Conservation (phyloP, 2,113 vertebrate species). For the Mus spicilegus region DNA sequence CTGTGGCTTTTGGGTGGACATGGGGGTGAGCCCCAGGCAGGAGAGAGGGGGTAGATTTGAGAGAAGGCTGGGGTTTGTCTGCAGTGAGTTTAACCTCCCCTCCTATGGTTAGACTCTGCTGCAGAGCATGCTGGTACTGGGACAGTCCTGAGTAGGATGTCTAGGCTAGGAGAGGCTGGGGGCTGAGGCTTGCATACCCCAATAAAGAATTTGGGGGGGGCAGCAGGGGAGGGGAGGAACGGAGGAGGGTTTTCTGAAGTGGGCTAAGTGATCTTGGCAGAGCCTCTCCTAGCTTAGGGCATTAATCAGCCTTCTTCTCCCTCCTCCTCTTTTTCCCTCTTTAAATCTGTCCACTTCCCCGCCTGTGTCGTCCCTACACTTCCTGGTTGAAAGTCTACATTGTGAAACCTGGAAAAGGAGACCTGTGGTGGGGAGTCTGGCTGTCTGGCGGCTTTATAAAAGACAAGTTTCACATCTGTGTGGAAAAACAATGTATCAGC, state of each 20-base stretch:
- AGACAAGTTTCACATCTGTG: not conserved
- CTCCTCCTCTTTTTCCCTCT: not conserved
- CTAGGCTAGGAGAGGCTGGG: no score
- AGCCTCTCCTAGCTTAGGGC: not conserved
- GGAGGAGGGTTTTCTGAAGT: not conserved
- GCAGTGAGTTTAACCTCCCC: not conserved
- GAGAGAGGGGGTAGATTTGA: not conserved
- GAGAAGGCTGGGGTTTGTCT: not conserved
- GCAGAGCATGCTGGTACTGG: not conserved
- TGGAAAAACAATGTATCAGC: constrained; percentile 32
- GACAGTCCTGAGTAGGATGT: not conserved
- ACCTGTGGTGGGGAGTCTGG: not conserved
- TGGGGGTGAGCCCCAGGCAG: not conserved
- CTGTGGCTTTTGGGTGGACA: not conserved
- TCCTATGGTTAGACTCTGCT: not conserved
- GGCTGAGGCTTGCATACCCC: not conserved
- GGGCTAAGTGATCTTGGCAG: no score
- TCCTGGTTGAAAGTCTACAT: constrained; percentile 59
- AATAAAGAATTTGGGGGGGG: not conserved
- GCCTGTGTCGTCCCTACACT: not conserved
- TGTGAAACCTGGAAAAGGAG: constrained; percentile 24
- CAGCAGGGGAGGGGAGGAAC: not conserved
- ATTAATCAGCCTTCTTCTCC: not conserved
- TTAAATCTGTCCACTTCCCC: not conserved
- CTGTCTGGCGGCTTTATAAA: not conserved